Evolutionary conservation across 2,797 vertebrate genomes (phyloP).

Genomic region (Muraenolepis orangiensis): DNA sequence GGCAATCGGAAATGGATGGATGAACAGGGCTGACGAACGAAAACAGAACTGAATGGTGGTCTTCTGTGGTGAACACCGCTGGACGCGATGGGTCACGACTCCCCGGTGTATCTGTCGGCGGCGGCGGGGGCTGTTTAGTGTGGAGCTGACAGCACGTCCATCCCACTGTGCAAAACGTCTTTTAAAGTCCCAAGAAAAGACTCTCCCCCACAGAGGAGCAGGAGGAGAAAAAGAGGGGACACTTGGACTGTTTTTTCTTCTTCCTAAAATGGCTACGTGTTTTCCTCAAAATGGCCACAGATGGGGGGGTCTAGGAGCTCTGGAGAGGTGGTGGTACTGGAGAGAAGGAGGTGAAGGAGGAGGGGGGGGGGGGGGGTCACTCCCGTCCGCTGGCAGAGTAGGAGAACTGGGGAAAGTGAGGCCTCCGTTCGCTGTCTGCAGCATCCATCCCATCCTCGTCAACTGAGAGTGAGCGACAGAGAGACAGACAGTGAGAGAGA

Average conservation of each 20-base stretch:
- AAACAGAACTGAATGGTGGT: neutral
- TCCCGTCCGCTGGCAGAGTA: slow-evolving; percentile 75
- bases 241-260: slow-evolving; percentile 53
- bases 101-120: slow-evolving; percentile 63
- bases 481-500: neutral
- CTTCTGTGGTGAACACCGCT: neutral
- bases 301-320: slow-evolving; percentile 51
- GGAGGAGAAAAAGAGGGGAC: slow-evolving; percentile 67
- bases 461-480: slow-evolving; percentile 42
- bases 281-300: slow-evolving; percentile 72
- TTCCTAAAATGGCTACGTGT: slow-evolving; percentile 78
- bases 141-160: slow-evolving; percentile 65
- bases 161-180: slow-evolving; percentile 80
- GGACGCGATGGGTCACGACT: neutral
- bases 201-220: slow-evolving; percentile 60
- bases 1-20: neutral
- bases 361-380: slow-evolving; percentile 50
- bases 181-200: slow-evolving; percentile 73
- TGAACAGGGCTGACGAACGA: neutral
- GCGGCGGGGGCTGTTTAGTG: slow-evolving; percentile 70
- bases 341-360: too few species aligned
- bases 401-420: slow-evolving; percentile 81
- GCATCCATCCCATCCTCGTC: slow-evolving; percentile 79
- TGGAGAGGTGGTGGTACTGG: slow-evolving; percentile 46
- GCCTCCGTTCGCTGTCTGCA: slow-evolving; percentile 76